Conservation (phyloP, 2,797 vertebrate species). For the Eremophila alpestris region DNA sequence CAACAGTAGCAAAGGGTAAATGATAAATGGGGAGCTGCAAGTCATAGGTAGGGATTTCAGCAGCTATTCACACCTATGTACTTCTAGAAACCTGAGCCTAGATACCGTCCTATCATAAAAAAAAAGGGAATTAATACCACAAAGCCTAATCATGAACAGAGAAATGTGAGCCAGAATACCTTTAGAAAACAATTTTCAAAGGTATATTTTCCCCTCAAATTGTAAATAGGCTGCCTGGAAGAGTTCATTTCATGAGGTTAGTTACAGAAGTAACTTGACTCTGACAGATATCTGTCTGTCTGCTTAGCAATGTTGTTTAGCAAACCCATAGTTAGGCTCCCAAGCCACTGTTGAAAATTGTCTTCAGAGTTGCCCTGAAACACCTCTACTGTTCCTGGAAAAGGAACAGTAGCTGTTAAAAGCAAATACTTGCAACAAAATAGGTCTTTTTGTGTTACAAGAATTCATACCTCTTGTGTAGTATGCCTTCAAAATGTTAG, state of each 20-base stretch:
- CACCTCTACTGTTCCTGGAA: not conserved
- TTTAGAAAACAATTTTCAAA: not conserved
- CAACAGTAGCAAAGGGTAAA: not conserved
- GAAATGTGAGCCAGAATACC: not conserved
- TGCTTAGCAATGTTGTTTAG: not conserved
- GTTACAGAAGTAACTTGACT: not conserved
- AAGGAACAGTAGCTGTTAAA: not conserved
- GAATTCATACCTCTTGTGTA: not conserved
- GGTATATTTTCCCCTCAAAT: not conserved
- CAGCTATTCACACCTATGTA: not conserved
- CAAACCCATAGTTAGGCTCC: not conserved
- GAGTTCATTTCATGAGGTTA: not conserved
- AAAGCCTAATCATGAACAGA: not conserved
- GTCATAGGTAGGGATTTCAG: not conserved
- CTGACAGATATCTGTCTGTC: not conserved
- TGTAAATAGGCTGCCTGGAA: not conserved
- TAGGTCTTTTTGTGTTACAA: not conserved
- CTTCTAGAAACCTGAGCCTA: not conserved
- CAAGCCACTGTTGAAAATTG: not conserved
- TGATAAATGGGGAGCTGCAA: not conserved
- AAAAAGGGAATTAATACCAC: not conserved
- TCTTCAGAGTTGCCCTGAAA: not conserved
- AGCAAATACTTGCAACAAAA: not conserved
- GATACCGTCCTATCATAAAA: not conserved
- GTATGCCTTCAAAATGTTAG: not conserved